A percentile compares a stretch with the other conserved stretches of the same genome.
phyloP scores from a whole-genome alignment of 2,113 vertebrate genomes.

The Tragelaphus buxtoni region DNA sequence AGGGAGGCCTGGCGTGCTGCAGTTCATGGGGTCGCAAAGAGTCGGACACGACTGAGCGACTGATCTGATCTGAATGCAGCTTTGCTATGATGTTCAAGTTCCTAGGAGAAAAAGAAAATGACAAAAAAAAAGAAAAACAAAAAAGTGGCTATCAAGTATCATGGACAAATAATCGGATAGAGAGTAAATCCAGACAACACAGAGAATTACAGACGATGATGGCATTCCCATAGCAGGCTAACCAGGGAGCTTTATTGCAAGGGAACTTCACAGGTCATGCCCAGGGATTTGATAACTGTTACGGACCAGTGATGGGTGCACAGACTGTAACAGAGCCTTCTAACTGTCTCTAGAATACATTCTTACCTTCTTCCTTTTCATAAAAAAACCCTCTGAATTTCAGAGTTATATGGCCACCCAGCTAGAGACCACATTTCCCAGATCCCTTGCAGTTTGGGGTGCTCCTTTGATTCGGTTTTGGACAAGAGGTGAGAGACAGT shows the following conservation, averaged over 20 bases:
- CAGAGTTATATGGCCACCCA: not conserved
- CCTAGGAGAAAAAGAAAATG: not conserved
- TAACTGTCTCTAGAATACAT: not conserved
- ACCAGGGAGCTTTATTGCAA: not conserved
- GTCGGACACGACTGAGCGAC: too few relatives aligned
- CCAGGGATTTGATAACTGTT: not conserved
- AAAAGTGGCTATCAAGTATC: not conserved
- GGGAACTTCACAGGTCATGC: not conserved
- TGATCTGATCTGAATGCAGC: too few relatives aligned
- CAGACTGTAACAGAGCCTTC: not conserved
- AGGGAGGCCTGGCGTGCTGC: too few relatives aligned
- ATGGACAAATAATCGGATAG: not conserved
- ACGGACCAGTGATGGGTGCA: not conserved
- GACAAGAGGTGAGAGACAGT: not conserved
- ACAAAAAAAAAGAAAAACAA: not conserved
- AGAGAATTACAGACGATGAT: not conserved
- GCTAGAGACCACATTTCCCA: not conserved
- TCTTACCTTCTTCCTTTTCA: not conserved
- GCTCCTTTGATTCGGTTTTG: not conserved
- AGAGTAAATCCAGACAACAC: not conserved
- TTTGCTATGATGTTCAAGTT: not conserved
- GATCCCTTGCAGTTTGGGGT: not conserved
- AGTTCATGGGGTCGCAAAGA: too few relatives aligned
- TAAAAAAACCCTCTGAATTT: not conserved
- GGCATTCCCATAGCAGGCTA: not conserved